Evolutionary conservation across 53 echinoderm and acorn worm species (phyloP).

Genomic region (Glandiceps talaboti): DNA sequence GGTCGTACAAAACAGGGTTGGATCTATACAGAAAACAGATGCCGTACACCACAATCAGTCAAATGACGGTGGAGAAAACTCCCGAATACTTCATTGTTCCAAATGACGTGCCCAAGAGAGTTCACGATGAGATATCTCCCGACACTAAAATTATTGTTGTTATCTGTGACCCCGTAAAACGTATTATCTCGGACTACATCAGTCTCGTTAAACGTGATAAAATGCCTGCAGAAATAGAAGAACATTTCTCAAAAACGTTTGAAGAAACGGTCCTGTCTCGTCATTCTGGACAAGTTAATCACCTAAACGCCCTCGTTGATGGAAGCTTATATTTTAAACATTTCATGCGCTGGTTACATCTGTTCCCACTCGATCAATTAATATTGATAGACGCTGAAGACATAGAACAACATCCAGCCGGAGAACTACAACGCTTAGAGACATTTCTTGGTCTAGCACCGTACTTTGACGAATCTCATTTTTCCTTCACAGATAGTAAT

Average conservation of each 20-base stretch:
- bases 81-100: slow-evolving; percentile 48
- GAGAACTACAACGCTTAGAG: slow-evolving; percentile 40
- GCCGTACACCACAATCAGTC: slow-evolving; percentile 48
- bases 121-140: slow-evolving; percentile 28
- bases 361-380: slow-evolving; percentile 44
- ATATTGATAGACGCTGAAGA: slow-evolving; percentile 49
- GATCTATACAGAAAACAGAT: slow-evolving; percentile 40
- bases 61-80: slow-evolving; percentile 73
- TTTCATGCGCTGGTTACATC: slow-evolving; percentile 37
- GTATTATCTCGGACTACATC: slow-evolving; percentile 76
- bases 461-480: slow-evolving; percentile 53
- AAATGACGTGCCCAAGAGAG: slow-evolving; percentile 14
- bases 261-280: slow-evolving; percentile 43
- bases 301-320: slow-evolving; percentile 47
- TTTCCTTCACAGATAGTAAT: slow-evolving; percentile 56
- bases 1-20: slow-evolving; percentile 19
- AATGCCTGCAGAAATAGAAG: neutral
- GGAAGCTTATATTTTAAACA: slow-evolving; percentile 59
- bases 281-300: slow-evolving; percentile 19
- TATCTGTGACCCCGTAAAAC: slow-evolving; percentile 65
- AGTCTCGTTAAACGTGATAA: slow-evolving; percentile 9
- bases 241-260: slow-evolving; percentile 23
- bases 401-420: slow-evolving; percentile 43
- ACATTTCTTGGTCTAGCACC: slow-evolving; percentile 42
- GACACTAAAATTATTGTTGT: slow-evolving; percentile 58